Conservation (phyloP, 2,888 invertebrate genomes). For the Trichacis sp. region DNA sequence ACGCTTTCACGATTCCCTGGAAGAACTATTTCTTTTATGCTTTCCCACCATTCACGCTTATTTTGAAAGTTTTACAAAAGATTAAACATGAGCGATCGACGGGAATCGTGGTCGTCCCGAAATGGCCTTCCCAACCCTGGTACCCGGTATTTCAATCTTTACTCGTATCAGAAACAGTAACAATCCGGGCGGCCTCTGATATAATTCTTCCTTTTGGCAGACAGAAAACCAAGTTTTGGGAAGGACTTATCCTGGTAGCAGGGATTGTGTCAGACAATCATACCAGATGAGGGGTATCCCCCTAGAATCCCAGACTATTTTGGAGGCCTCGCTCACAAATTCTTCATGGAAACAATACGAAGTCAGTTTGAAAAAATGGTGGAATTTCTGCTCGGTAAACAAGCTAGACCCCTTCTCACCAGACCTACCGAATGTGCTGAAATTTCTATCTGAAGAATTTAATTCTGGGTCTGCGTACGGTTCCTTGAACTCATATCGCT, state of each 20-base stretch:
- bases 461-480: background rate
- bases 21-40: conserved; percentile 27
- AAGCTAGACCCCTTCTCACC: too few relatives aligned
- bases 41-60: conserved; percentile 33
- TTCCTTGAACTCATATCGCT: conserved; percentile 2
- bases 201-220: background rate
- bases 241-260: conserved; percentile 17
- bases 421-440: too few relatives aligned
- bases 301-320: too few relatives aligned
- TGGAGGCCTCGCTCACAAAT: too few relatives aligned
- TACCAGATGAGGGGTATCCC: conserved; percentile 15
- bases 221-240: background rate
- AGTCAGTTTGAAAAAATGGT: too few relatives aligned
- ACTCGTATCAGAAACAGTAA: too few relatives aligned
- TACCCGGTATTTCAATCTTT: too few relatives aligned
- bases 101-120: conserved; percentile 24
- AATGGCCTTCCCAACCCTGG: conserved; percentile 29
- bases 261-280: conserved; percentile 12
- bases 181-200: conserved; percentile 1
- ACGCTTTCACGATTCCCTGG: conserved; percentile 31
- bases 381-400: too few relatives aligned
- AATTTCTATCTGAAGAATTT: background rate
- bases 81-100: conserved; percentile 9
- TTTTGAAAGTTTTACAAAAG: too few relatives aligned
- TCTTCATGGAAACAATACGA: too few relatives aligned